These are phyloP conservation scores for Drosophila villosipedis DNA, from an alignment of 2,888 invertebrate species.

Conservation along the genomic window DNA sequence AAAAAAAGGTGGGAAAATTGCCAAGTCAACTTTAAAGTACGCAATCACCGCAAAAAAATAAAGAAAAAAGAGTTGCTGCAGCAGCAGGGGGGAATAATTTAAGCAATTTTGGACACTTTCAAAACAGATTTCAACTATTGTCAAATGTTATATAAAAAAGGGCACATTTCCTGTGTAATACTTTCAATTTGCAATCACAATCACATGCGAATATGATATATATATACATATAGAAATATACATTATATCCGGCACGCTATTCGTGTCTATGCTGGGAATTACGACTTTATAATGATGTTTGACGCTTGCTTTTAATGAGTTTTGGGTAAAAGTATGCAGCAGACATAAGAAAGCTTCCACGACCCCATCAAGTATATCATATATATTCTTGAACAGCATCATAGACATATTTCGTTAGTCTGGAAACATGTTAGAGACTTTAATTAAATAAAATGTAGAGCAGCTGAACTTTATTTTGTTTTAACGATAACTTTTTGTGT, in stretches of 20 bases:
- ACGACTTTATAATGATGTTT: not conserved
- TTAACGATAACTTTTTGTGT: not conserved
- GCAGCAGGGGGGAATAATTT: not conserved
- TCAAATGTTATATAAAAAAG: slow-evolving; percentile 25
- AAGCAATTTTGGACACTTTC: slow-evolving; percentile 24
- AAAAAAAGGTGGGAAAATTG: slow-evolving; percentile 49
- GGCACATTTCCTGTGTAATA: slow-evolving; percentile 37
- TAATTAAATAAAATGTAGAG: not conserved
- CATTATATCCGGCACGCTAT: slow-evolving; percentile 59
- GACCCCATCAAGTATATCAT: not conserved
- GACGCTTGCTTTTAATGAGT: not conserved
- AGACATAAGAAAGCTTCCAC: not conserved
- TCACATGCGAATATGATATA: slow-evolving; percentile 39
- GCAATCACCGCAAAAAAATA: not conserved
- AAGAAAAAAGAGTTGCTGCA: not conserved
- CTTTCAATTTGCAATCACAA: slow-evolving; percentile 55
- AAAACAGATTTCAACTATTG: slow-evolving; percentile 22
- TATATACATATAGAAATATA: slow-evolving; percentile 1
- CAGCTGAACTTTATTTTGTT: not conserved
- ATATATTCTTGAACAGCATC: not conserved
- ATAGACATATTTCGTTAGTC: not conserved
- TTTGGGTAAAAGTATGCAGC: not conserved
- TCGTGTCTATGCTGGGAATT: slow-evolving; percentile 6
- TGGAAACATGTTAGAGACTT: not conserved
- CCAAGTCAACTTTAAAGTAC: slow-evolving; percentile 6